Evolutionary conservation across 2,888 invertebrate genomes (phyloP).

Genomic region (Notocelia uddmanniana): DNA sequence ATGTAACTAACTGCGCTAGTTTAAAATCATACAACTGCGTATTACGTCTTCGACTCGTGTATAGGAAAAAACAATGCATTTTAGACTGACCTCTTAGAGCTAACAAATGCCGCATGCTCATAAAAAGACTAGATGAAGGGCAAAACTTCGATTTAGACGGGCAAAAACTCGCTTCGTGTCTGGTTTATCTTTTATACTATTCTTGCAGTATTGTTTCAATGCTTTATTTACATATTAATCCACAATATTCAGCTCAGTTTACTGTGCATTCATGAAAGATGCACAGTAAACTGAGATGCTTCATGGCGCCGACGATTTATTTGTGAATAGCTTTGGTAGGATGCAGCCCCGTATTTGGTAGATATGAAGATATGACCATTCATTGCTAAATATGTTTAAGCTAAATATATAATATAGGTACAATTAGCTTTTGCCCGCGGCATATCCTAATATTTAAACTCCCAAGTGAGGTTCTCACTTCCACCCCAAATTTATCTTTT

Average conservation of each 20-base stretch:
- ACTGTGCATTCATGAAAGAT: neutral
- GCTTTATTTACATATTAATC: constrained; percentile 20
- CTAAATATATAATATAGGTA: too few relatives aligned
- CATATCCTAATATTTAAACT: too few relatives aligned
- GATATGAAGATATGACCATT: neutral
- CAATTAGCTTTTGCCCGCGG: too few relatives aligned
- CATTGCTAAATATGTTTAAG: too few relatives aligned
- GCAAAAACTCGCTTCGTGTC: constrained; percentile 16
- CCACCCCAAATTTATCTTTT: too few relatives aligned
- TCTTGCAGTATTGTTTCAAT: neutral
- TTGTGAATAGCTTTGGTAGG: neutral
- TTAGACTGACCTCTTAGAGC: neutral
- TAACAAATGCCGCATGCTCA: neutral
- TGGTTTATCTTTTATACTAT: constrained; percentile 21
- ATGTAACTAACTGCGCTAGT: neutral
- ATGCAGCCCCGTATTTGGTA: neutral
- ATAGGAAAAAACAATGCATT: constrained; percentile 11
- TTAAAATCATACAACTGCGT: neutral
- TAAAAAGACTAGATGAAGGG: constrained; percentile 33
- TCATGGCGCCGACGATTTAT: neutral
- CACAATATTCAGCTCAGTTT: neutral
- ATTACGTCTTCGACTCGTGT: neutral
- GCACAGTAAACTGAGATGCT: too few relatives aligned
- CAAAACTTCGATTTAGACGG: constrained; percentile 17
- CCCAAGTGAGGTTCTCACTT: too few relatives aligned